phyloP scores from a whole-genome alignment of 2,797 vertebrate species.

The Pelochelys cantorii region DNA sequence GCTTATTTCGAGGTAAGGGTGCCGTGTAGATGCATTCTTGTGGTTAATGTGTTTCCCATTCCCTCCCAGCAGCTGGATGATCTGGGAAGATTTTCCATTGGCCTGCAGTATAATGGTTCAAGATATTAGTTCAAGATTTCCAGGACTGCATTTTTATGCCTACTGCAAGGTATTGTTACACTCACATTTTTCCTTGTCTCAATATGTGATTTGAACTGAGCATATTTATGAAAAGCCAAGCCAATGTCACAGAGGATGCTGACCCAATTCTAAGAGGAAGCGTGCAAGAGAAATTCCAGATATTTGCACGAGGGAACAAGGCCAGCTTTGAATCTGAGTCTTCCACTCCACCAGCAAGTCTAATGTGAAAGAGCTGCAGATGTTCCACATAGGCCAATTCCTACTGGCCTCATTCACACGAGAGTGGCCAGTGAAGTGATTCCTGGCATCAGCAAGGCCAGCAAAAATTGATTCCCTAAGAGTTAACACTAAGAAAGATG shows the following conservation, averaged over 20 bases:
- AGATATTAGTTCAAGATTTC: not conserved
- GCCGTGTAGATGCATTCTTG: too few species aligned
- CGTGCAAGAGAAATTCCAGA: not conserved
- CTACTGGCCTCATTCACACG: not conserved
- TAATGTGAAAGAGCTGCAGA: not conserved
- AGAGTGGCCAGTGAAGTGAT: not conserved
- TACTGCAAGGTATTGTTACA: not conserved
- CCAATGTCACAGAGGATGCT: not conserved
- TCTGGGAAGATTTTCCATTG: fast-evolving
- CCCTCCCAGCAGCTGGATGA: not conserved
- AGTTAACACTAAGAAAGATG: not conserved
- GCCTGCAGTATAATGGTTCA: not conserved
- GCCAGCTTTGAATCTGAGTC: not conserved
- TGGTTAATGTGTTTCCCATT: not conserved
- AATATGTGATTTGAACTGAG: not conserved
- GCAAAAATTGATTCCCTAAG: not conserved
- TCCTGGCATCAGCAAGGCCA: not conserved
- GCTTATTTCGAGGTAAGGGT: too few species aligned
- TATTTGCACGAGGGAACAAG: not conserved
- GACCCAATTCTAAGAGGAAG: not conserved
- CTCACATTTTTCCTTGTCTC: not conserved
- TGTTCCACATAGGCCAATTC: not conserved
- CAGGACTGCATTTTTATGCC: not conserved
- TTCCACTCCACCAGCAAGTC: not conserved
- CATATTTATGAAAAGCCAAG: not conserved